Conservation (phyloP, 2,888 invertebrate species). For the Dromius quadrimaculatus region DNA sequence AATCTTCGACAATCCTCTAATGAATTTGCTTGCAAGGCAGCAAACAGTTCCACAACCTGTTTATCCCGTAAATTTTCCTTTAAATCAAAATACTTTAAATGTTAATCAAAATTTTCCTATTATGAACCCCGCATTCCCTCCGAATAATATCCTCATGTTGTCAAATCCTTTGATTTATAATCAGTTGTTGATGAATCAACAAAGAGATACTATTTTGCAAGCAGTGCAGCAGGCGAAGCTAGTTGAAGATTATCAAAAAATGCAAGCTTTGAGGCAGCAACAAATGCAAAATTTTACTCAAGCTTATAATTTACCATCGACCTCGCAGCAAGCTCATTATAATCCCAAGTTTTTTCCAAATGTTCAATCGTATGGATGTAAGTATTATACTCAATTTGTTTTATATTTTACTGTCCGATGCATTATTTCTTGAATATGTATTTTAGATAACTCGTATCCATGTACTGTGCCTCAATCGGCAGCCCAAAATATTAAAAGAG, state of each 20-base stretch:
- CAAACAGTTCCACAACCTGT: neutral
- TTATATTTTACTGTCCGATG: neutral
- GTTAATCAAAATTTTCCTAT: neutral
- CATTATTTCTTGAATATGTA: neutral
- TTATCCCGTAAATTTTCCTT: neutral
- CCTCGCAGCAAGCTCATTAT: neutral
- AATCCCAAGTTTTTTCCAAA: neutral
- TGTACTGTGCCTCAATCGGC: neutral
- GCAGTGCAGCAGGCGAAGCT: constrained; percentile 10
- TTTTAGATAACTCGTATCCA: neutral
- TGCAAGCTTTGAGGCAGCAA: neutral
- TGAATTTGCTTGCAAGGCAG: neutral
- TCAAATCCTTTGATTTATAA: constrained; percentile 27
- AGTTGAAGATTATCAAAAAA: constrained; percentile 7
- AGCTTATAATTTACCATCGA: neutral
- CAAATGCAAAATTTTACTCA: neutral
- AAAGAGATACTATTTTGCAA: neutral
- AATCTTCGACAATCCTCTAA: neutral
- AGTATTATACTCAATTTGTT: neutral
- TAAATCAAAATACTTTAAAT: neutral
- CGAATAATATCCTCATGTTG: neutral
- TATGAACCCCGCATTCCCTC: constrained; percentile 2
- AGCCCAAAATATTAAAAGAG: too few species aligned
- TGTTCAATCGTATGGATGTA: neutral
- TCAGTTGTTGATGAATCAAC: constrained; percentile 11